Conservation (phyloP, 1,140 invertebrate genomes). For the Nasonia giraulti region DNA sequence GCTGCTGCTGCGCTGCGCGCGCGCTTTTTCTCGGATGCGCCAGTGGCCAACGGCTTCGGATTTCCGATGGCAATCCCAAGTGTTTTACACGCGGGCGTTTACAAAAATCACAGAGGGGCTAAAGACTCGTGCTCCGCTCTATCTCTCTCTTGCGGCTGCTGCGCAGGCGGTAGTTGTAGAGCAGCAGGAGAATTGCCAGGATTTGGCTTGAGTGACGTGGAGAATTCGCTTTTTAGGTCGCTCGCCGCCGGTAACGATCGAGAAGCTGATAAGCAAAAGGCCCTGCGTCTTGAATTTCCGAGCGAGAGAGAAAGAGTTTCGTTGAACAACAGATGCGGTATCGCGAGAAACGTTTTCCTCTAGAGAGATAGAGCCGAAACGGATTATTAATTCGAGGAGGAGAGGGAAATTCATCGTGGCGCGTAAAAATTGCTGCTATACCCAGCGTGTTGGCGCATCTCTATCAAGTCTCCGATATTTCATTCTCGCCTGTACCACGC, state of each 20-base stretch:
- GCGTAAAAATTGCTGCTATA: slow-evolving; percentile 30
- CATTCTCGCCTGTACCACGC: neutral
- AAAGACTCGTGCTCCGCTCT: neutral
- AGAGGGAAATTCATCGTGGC: slow-evolving; percentile 5
- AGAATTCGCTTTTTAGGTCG: slow-evolving; percentile 19
- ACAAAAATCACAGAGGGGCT: slow-evolving; percentile 19
- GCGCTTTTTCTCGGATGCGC: slow-evolving; percentile 43
- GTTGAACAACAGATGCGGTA: too few relatives aligned
- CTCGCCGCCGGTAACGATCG: neutral
- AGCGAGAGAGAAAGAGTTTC: too few relatives aligned
- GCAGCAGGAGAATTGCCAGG: neutral
- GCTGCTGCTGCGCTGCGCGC: neutral
- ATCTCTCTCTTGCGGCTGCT: neutral
- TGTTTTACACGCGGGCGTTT: slow-evolving; percentile 26
- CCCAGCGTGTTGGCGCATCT: neutral
- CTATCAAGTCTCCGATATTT: slow-evolving; percentile 24
- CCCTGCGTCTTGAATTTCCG: neutral
- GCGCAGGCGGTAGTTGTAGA: neutral
- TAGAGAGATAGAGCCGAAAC: too few relatives aligned
- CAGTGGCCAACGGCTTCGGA: neutral
- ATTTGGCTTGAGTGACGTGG: neutral
- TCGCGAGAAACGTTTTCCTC: too few relatives aligned
- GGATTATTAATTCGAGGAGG: neutral
- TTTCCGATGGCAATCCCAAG: slow-evolving; percentile 25
- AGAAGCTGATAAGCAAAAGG: neutral